Evolutionary conservation across 2,888 invertebrate genomes (phyloP), one percentile per base, ranked within the genome.

Genomic region (Trichogramma evanescens): DNA sequence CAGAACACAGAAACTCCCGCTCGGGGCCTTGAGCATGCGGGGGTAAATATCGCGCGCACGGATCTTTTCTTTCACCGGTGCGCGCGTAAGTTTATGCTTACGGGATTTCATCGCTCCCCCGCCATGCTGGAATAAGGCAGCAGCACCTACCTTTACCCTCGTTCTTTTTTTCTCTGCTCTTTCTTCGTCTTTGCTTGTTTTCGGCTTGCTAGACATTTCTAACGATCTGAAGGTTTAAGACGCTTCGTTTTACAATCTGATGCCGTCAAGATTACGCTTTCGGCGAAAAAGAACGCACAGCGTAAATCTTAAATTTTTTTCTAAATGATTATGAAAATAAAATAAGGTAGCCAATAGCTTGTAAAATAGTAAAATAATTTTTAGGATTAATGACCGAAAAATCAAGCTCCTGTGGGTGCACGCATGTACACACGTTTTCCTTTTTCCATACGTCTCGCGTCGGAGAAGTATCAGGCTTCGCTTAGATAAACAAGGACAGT

Each of bases 1-100:
- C 56, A 61, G 62, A 50, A 58, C 13, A 7, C 58, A 39, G 54
- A 49, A 46, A 50, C 41, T 53, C 53, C 51, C 46, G 38, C 46
- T 10, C 46, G 10, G 10, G 48, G 9, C 8, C 48, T 6, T 13
- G 48, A 9, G 48, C 13, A 48, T 10, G 13, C 48, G 9, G 46
- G 59, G 56, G 56, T 59, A 62, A 56, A 58, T 62, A 63, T 63
- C 60, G 54, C 59, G 46, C 7, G 13, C 51, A 46, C 26, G 9
- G 60, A 39, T 49, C 56, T 55, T 58, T 63, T 63, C 53, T 58
- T 54, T 56, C 44, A 42, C 43, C 44, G 56, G 26, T 26, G 26
- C 26, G 26, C 26, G 26, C 26, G 26, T 26, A 26, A 61, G 63
- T 58, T 63, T 63, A 61, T 51, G 61, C 61, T 63, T 63, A 63